Percentiles rank a stretch among this genome's conserved stretches.
Evolutionary conservation across 2,797 vertebrate genomes (phyloP).

Genomic region (Fratercula arctica): DNA sequence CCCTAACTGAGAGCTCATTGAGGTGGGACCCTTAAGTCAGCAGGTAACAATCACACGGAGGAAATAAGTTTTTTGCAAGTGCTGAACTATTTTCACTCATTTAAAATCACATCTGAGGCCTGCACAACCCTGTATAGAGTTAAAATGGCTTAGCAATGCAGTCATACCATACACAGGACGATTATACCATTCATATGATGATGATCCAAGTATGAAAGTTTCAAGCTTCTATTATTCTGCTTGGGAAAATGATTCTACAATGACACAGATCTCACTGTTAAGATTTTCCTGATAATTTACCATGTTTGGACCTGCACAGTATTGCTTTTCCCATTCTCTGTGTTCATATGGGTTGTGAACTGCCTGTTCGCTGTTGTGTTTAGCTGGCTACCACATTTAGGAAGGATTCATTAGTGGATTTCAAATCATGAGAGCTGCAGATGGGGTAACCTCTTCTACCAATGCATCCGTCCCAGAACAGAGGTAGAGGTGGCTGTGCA

Average conservation of each 20-base stretch:
- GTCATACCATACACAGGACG: neutral
- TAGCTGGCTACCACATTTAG: neutral
- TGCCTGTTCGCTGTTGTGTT: neutral
- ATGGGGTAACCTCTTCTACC: neutral
- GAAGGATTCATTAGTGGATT: neutral
- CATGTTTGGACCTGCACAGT: neutral
- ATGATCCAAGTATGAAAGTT: neutral
- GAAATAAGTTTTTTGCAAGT: neutral
- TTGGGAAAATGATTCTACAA: slow-evolving; percentile 11
- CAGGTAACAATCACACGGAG: neutral
- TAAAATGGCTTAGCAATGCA: slow-evolving; percentile 12
- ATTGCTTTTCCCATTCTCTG: neutral
- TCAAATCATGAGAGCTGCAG: neutral
- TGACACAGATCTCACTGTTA: neutral
- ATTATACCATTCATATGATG: neutral
- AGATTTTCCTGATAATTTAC: slow-evolving; percentile 19
- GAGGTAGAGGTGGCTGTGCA: neutral
- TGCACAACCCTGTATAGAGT: neutral
- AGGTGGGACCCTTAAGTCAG: neutral
- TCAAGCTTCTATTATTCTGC: neutral
- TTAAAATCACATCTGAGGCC: neutral
- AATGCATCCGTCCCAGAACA: neutral
- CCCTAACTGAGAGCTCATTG: neutral
- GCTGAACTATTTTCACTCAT: neutral
- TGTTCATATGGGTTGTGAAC: neutral